These are phyloP conservation scores for Talpa occidentalis DNA, from an alignment of 2,113 vertebrate genomes.

Conservation along the genomic window DNA sequence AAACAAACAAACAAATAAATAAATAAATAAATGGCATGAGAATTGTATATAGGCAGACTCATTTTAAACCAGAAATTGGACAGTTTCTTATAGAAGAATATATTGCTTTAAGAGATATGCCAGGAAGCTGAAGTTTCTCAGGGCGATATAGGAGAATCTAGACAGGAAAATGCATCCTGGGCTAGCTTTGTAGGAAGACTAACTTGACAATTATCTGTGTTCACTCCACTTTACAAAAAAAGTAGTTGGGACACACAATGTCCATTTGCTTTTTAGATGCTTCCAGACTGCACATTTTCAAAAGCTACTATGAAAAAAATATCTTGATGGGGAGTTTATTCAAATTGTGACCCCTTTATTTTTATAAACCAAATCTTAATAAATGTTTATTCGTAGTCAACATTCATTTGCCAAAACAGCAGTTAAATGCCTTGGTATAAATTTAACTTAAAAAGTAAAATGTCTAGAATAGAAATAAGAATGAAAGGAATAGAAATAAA, in stretches of 20 bases:
- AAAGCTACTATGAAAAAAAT: neutral
- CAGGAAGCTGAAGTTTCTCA: neutral
- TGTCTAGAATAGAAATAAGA: too few species aligned
- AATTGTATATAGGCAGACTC: neutral
- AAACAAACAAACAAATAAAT: neutral
- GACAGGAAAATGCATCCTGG: neutral
- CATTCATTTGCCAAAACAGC: neutral
- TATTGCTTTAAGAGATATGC: neutral
- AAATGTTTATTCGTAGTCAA: neutral
- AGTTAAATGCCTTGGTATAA: too few species aligned
- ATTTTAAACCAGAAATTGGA: slow-evolving; percentile 8
- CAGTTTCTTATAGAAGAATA: neutral
- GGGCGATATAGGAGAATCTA: neutral
- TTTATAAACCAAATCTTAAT: neutral
- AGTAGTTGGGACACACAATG: neutral
- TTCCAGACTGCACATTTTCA: neutral
- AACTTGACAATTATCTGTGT: neutral
- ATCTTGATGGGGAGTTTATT: neutral
- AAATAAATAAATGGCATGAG: too few species aligned
- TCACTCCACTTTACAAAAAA: neutral
- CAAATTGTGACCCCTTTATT: neutral
- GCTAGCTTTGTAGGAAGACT: neutral
- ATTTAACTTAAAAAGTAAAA: neutral
- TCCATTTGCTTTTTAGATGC: neutral
- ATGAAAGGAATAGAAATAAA: too few species aligned